Percentiles rank a stretch among this genome's conserved stretches.
Evolutionary conservation across 2,113 vertebrate genomes (phyloP).

Genomic region (Otus sunia): DNA sequence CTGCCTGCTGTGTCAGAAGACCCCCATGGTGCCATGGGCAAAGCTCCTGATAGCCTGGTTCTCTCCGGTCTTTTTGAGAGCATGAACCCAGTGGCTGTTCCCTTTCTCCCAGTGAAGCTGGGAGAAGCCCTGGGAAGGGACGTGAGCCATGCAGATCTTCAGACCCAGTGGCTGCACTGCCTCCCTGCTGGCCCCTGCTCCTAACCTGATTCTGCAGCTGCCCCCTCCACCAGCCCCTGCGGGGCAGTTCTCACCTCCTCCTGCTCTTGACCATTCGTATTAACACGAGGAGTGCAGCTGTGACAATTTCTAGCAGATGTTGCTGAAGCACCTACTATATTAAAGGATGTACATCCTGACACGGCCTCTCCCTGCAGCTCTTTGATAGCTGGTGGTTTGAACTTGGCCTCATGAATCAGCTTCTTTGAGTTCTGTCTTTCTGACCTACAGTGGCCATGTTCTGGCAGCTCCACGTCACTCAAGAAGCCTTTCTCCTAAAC

Average conservation of each 20-base stretch:
- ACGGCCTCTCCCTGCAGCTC: background rate
- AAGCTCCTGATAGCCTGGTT: background rate
- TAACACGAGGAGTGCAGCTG: background rate
- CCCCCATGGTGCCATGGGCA: background rate
- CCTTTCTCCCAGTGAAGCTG: background rate
- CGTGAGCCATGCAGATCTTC: background rate
- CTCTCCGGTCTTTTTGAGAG: background rate
- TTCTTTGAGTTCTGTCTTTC: background rate
- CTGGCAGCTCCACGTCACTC: background rate
- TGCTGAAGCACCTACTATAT: background rate
- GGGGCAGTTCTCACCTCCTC: background rate
- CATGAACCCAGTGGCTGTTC: background rate
- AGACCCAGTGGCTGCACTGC: background rate
- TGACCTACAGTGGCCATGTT: background rate
- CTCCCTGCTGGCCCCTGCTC: background rate
- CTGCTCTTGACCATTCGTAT: fast-evolving
- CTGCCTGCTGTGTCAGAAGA: background rate
- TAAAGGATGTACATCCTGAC: background rate
- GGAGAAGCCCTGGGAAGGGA: background rate
- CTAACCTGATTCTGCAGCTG: background rate
- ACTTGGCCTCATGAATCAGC: background rate
- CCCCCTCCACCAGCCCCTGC: background rate
- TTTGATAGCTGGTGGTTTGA: background rate
- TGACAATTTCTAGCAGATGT: background rate
- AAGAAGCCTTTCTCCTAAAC: background rate